Evolutionary conservation across 2,797 vertebrate species (phyloP), one percentile per base, ranked within the genome.

Genomic region (Darevskia mixta): DNA sequence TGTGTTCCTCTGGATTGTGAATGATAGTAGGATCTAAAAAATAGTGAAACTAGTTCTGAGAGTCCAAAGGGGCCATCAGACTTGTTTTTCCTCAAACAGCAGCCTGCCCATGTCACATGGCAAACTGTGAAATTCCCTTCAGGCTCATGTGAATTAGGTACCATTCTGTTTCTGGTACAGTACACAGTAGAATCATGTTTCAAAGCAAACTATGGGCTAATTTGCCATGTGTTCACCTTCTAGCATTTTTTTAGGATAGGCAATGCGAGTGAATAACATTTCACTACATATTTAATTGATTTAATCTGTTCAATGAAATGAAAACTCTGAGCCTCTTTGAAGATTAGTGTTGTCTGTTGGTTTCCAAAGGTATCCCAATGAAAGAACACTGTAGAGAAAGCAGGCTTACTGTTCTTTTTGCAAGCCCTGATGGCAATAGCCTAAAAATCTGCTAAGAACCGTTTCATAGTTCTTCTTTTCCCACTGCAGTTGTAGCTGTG

Each of bases 241-340:
- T 76, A 82, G n/a, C 87, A 45, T 87, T 83, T 0, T 6, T 32
- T 13, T 77, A 18, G 83, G 79, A 35, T 87, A 90, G 8, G 1
- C 58, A 80, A 87, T 49, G 85, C 87, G 83, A 88, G 90, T 90
- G 87, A 88, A 72, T 87, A 92, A 82, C 82, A 85, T 32, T 2
- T 79, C 3, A 0, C 66, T 87, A 58, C 18, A 87, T 87, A 85
- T 90, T 92, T 73, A 64, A 88, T 85, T 86, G 83, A 82, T 72
- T 79, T 90, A 27, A 64, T 86, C 58, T 82, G 49, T 88, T 78
- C 82, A 76, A 85, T 77, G 43, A 80, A 17, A 81, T 83, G 73
- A 79, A 83, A 35, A 73, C 8, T 75, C 72, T 61, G 49, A 58
- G 49, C 29, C 38, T 79, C 4, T 45, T 72, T 79, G 66, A 27